Evolutionary conservation across 2,797 vertebrate species (phyloP), one percentile per base, ranked within the genome.

Genomic region (Hirundo rustica): DNA sequence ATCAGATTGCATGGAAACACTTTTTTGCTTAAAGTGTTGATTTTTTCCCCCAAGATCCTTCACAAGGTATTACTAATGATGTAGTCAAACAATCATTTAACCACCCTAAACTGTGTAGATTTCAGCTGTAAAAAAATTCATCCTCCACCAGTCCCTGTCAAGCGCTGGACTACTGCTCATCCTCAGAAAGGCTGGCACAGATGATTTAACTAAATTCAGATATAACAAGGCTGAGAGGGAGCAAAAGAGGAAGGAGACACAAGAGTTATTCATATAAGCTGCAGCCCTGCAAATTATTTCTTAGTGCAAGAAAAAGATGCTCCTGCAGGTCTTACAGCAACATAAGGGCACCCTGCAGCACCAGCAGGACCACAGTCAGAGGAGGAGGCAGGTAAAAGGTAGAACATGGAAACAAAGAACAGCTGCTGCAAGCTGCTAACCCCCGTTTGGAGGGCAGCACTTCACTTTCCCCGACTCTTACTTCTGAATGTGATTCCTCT

Each of bases 371-470:
- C 1, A 2, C 6, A 72, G 51, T 5, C 30, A 81, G 54, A 75
- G 19, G 7, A 85, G 6, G 8, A 11, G 13, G 16, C 12, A 18
- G 9, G 11, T 23, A 27, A 76, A 62, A 45, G 11, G 20, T 15
- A 73, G 30, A 29, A 26, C 5, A 6, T 8, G 6, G 20, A 42
- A 45, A 3, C 6, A 48, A 72, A 47, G 16, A 88, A 32, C 9
- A 32, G n/a, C 13, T 75, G n/a, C 25, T 70, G 51, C 30, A 54
- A 87, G n/a, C 2, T 65, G 36, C 29, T 81, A 36, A 10, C 5
- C 27, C 11, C 13, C 4, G 1, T 57, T 50, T 65, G 36, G 20
- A 67, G 20, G 13, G 8, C 21, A 71, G n/a, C 0, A 0, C 1
- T 1, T 68, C 34, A 7, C 4, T 25, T 60, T 68, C 16, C 7